Conservation (phyloP, 2,113 vertebrate genomes). For the Okapia johnstoni region DNA sequence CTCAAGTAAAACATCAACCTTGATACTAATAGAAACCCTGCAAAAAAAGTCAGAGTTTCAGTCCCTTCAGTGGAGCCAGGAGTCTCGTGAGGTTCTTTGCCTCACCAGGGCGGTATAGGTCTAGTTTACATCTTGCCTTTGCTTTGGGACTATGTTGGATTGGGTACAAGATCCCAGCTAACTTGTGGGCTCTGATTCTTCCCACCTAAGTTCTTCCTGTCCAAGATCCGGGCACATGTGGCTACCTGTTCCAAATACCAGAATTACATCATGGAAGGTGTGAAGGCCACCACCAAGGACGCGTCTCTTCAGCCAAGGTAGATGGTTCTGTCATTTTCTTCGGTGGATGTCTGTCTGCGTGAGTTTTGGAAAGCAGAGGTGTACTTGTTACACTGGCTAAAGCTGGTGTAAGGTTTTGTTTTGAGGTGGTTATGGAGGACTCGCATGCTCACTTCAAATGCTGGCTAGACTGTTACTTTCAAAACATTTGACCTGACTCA, state of each 20-base stretch:
- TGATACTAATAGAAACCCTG: neutral
- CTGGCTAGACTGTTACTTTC: neutral
- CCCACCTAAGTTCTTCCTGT: slow-evolving; percentile 86
- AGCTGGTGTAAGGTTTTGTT: neutral
- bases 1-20: neutral
- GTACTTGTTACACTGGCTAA: neutral
- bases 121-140: neutral
- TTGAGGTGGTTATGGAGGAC: neutral
- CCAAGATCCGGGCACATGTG: slow-evolving; percentile 93
- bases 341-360: neutral
- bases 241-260: slow-evolving; percentile 93
- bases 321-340: neutral
- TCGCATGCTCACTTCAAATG: neutral
- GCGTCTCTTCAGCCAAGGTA: slow-evolving; percentile 89
- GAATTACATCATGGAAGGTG: slow-evolving; percentile 94
- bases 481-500: neutral
- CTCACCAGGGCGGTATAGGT: neutral
- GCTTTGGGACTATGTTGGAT: neutral
- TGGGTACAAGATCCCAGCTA: neutral
- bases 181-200: slow-evolving; percentile 39
- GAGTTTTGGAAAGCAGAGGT: neutral
- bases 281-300: slow-evolving; percentile 91
- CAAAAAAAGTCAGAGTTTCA: neutral
- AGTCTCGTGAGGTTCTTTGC: neutral
- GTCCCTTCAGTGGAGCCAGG: neutral